phyloP scores from a whole-genome alignment of 2,888 invertebrate genomes.

The Leptarthrus brevirostris region DNA sequence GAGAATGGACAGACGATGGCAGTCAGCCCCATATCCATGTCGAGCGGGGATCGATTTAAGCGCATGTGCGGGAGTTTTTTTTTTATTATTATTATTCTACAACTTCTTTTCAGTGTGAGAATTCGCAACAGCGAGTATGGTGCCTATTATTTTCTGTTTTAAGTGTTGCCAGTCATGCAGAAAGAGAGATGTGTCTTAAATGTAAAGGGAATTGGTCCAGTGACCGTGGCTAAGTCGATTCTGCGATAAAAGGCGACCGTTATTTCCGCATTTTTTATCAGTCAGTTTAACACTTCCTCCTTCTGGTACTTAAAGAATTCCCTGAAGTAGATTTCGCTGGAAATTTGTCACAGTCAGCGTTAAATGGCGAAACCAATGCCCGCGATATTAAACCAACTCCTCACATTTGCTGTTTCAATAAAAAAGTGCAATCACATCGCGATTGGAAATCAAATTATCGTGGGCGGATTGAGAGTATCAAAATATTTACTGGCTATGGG shows the following conservation, averaged over 20 bases:
- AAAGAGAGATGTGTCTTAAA: background rate
- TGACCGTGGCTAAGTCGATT: background rate
- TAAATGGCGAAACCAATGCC: too few species aligned
- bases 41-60: conserved; percentile 17
- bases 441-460: too few species aligned
- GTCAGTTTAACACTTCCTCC: background rate
- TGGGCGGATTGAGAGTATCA: too few species aligned
- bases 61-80: conserved; percentile 22
- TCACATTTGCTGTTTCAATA: too few species aligned
- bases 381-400: too few species aligned
- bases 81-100: background rate
- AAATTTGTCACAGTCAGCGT: too few species aligned
- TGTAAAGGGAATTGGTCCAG: conserved; percentile 6
- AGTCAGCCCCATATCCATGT: background rate
- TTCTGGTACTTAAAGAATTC: too few species aligned
- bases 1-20: conserved; percentile 1
- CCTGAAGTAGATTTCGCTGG: too few species aligned
- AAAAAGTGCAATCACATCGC: too few species aligned
- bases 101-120: background rate
- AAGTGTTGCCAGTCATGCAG: conserved; percentile 31
- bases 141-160: background rate
- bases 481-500: too few species aligned
- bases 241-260: background rate
- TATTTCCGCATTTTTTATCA: conserved; percentile 28
- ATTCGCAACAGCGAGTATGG: background rate